Evolutionary conservation across 2,888 invertebrate genomes (phyloP), one percentile per base, ranked within the genome.

Genomic region (Anoplius nigerrimus): DNA sequence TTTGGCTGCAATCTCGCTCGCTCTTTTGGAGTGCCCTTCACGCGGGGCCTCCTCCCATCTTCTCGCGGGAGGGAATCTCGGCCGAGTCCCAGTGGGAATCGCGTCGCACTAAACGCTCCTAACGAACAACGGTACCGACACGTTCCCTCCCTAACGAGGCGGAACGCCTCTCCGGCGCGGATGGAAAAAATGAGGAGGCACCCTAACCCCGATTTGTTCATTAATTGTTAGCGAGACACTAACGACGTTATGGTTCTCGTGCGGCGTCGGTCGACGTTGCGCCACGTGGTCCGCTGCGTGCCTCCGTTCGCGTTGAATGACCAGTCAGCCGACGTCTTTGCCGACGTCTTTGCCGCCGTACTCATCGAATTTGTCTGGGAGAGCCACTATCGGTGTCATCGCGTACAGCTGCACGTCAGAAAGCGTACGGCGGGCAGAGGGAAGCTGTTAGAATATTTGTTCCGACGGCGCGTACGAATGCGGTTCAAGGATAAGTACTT

Each of bases 161-260:
- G 57, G 67, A 69, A 57, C 62, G 56, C 48, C 63, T n/a, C 66
- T 68, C 53, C 46, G 62, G 61, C 45, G 60, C 62, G 74, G 76
- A 81, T 70, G 58, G 18, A 16, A 56, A 68, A 64, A 61, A 64
- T 46, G 51, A 43, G 55, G 22, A 21, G 20, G 54, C 53, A 71
- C 67, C 71, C 56, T 76, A 79, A 80, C 78, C 85, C 59, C 78
- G 79, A 82, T 85, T 75, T 79, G 73, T n/a, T 75, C 74, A 76
- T 74, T 82, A 82, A 82, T 80, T 79, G 73, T 80, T 64, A 65
- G 67, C 69, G 72, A 67, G 79, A 72, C 78, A 72, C 81, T 84
- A 84, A 86, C 74, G 74, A 78, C 62, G 72, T 82, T 82, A 76
- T 61, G 61, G 42, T 48, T 59, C 57, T 34, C 71, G 54, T 24